Evolutionary conservation across 2,797 vertebrate genomes (phyloP), one percentile per base, ranked within the genome.

Genomic region (Hemitrygon akajei): DNA sequence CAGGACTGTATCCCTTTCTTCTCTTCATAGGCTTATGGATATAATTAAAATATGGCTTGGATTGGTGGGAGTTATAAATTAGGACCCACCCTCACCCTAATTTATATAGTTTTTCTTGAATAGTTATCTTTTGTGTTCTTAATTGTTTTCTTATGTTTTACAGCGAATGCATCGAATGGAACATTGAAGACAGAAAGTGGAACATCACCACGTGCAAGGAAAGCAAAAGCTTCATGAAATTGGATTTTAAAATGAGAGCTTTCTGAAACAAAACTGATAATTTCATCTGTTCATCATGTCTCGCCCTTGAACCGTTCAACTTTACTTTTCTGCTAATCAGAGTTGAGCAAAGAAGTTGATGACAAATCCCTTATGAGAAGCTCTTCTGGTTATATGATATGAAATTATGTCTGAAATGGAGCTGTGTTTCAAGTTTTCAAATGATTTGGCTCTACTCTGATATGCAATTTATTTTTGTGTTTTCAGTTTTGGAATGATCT

Each of bases 181-280:
- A 95, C 97, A n/a, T 95, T 97, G 95, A 97, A 97, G 95, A 95
- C 95, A 3, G 97, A 98, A 75, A 97, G 96, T 79, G 96, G 96
- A 96, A 97, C 95, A 5, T 98, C 96, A 11, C 97, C 97, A 25
- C 96, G 97, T 94, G 96, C 97, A 80, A 96, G 97, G 95, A 98
- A 98, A 96, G 95, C 96, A 95, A 98, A 97, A 96, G 95, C 96
- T 91, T 97, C 96, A 16, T 98, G 94, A 97, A 95, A 96, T 91
- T 87, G 91, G 76, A 94, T 76, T 58, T 92, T 94, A 47, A 69
- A 91, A 94, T 84, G 60, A 94, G 94, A 89, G 80, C n/a, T 94
- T 58, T 94, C 94, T 94, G n/a, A 95, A 94, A 93, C 94, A 94
- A 94, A 93, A 93, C 94, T 96, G 93, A 89, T 66, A 87, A 56